A percentile compares a stretch with the other conserved stretches of the same genome.
Conservation (phyloP, 2,888 invertebrate species). For the Marronus borbonicus region DNA sequence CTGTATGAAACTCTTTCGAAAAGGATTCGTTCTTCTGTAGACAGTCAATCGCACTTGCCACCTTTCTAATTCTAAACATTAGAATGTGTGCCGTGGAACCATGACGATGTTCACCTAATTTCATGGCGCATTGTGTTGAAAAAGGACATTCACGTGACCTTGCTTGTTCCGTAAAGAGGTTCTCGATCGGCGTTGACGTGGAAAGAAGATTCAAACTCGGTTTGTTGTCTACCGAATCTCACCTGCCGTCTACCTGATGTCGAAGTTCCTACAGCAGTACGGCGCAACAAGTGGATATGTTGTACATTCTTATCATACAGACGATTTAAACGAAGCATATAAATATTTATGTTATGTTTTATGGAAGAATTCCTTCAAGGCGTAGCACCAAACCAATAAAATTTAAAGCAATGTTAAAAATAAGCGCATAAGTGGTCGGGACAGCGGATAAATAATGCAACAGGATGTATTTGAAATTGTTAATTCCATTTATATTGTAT, state of each 20-base stretch:
- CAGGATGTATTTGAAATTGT: slow-evolving; percentile 23
- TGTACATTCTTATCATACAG: too few relatives aligned
- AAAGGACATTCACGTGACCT: slow-evolving; percentile 44
- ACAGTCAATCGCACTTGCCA: slow-evolving; percentile 9
- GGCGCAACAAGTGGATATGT: neutral
- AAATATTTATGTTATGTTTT: slow-evolving; percentile 29
- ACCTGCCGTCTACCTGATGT: neutral
- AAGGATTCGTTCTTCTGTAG: slow-evolving; percentile 23
- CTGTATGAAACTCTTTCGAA: neutral
- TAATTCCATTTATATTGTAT: slow-evolving; percentile 16
- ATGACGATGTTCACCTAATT: slow-evolving; percentile 46
- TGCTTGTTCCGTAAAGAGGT: slow-evolving; percentile 40
- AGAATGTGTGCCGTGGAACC: slow-evolving; percentile 43
- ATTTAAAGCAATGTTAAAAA: slow-evolving; percentile 34
- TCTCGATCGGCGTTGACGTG: slow-evolving; percentile 14
- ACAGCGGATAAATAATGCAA: slow-evolving; percentile 33
- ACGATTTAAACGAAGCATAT: slow-evolving; percentile 9
- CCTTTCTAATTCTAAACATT: slow-evolving; percentile 40
- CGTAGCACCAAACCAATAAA: slow-evolving; percentile 17
- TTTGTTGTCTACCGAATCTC: neutral
- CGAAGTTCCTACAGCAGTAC: neutral
- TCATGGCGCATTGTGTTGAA: slow-evolving; percentile 38
- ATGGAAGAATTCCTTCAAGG: slow-evolving; percentile 1
- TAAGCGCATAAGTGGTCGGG: neutral
- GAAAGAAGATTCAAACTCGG: slow-evolving; percentile 23